Conservation (phyloP, 1,140 invertebrate genomes). For the Physella acuta region DNA sequence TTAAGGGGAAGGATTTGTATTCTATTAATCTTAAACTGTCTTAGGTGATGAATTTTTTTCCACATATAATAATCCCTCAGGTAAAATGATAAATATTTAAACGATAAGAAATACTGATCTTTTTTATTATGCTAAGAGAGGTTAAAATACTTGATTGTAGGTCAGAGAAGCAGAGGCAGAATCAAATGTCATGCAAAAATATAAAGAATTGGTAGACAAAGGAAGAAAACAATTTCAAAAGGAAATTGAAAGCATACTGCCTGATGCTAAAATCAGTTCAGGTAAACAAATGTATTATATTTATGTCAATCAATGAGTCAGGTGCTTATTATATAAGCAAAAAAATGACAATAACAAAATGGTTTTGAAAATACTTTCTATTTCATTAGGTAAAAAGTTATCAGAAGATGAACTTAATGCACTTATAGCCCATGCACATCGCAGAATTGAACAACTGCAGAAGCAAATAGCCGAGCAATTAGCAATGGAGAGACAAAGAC, state of each 20-base stretch:
- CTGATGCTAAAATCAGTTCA: slow-evolving; percentile 54
- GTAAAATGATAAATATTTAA: too few species aligned
- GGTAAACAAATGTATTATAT: neutral
- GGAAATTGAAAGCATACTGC: slow-evolving; percentile 60
- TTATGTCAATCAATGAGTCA: slow-evolving; percentile 5
- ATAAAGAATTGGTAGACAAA: slow-evolving; percentile 61
- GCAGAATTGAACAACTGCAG: slow-evolving; percentile 63
- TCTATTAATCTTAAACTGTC: too few species aligned
- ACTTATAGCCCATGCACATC: slow-evolving; percentile 63
- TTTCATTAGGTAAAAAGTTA: slow-evolving; percentile 58
- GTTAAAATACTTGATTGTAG: too few species aligned
- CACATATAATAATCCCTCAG: too few species aligned
- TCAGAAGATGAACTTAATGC: slow-evolving; percentile 63
- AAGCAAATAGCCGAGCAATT: slow-evolving; percentile 61
- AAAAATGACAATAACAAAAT: too few species aligned
- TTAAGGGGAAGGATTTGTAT: too few species aligned
- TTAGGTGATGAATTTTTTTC: too few species aligned
- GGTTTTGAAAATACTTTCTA: too few species aligned
- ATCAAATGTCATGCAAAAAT: slow-evolving; percentile 58
- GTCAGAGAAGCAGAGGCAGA: slow-evolving; percentile 56
- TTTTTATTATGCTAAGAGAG: too few species aligned
- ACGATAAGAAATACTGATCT: too few species aligned
- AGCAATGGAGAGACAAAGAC: slow-evolving; percentile 48
- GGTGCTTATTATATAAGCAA: too few species aligned
- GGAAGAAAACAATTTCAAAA: slow-evolving; percentile 60